Evolutionary conservation across 2,113 vertebrate genomes (phyloP), one percentile per base, ranked within the genome.

Genomic region (Glaucomys volans): DNA sequence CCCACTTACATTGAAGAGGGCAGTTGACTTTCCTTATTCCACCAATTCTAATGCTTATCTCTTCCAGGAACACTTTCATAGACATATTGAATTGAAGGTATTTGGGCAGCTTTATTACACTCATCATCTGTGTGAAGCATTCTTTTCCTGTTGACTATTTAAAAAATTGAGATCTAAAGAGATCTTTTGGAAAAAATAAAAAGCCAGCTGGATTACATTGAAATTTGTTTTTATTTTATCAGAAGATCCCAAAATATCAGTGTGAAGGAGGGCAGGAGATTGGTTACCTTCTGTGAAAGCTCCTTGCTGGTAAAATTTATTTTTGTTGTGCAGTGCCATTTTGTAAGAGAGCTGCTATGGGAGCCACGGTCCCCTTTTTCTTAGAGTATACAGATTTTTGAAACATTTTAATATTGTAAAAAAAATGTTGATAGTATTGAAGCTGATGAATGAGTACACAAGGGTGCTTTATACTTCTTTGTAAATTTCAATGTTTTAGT

Each of bases 141-240:
- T 57, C 1, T 52, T 93, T 74, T 30, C 42, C 47, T 89, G 47
- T 79, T 93, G 24, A 62, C 9, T 62, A 16, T 52, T 80, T 90
- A 20, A 54, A 90, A 92, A 81, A 62, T 32, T 32, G 66, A 92
- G 59, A 32, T 74, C 35, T 42, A 40, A 64, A 89, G 40, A 84
- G 52, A 71, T 76, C 22, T 79, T 94, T 37, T 8, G 7, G 54
- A 8, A 10, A 32, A 76, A 80, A 47, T 47, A 47, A 18, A 40
- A 6, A 12, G 12, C 67, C 40, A 18, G 47, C 13, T 86, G 82
- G 37, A 72, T 96, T 66, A 30, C 71, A 66, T 32, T 87, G 57
- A 75, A n/a, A 75, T 64, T 81, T 76, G 32, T 37, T 91, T 93
- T 93, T 35, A 40, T 77, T 94, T 79, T 79, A 93, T 87, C 76